A percentile compares a stretch with the other conserved stretches of the same genome.
Conservation (phyloP, 2,888 invertebrate species). For the Nomada ferruginata region DNA sequence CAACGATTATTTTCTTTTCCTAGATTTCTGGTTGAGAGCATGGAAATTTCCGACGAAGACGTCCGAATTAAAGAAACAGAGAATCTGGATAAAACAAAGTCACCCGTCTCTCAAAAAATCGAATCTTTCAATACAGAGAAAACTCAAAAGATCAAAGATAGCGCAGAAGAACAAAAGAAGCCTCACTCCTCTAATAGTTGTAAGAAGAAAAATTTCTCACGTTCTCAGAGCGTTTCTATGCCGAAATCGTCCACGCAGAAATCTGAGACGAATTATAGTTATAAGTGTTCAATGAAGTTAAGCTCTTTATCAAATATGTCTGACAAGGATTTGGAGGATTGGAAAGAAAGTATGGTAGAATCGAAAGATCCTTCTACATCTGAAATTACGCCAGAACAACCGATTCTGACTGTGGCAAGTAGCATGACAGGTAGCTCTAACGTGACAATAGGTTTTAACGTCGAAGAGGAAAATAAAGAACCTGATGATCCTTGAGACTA, state of each 20-base stretch:
- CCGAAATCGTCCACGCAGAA: constrained; percentile 63
- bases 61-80: constrained; percentile 80
- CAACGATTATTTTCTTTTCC: neutral
- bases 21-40: constrained; percentile 82
- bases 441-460: constrained; percentile 78
- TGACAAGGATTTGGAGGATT: constrained; percentile 72
- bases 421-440: constrained; percentile 76
- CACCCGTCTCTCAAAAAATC: constrained; percentile 37
- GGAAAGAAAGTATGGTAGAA: constrained; percentile 62
- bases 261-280: constrained; percentile 56
- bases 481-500: neutral
- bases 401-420: constrained; percentile 78
- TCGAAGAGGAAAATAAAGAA: constrained; percentile 71
- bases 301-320: constrained; percentile 76
- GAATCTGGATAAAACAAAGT: constrained; percentile 58
- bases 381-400: constrained; percentile 63
- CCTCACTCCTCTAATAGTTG: constrained; percentile 16
- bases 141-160: constrained; percentile 35
- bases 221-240: constrained; percentile 77
- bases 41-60: constrained; percentile 81
- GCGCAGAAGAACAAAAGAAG: constrained; percentile 48
- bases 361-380: constrained; percentile 27
- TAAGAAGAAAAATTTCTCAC: constrained; percentile 68
- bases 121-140: constrained; percentile 54
- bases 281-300: constrained; percentile 63